Evolutionary conservation across 2,797 vertebrate species (phyloP).

Genomic region (Etheostoma perlongum): DNA sequence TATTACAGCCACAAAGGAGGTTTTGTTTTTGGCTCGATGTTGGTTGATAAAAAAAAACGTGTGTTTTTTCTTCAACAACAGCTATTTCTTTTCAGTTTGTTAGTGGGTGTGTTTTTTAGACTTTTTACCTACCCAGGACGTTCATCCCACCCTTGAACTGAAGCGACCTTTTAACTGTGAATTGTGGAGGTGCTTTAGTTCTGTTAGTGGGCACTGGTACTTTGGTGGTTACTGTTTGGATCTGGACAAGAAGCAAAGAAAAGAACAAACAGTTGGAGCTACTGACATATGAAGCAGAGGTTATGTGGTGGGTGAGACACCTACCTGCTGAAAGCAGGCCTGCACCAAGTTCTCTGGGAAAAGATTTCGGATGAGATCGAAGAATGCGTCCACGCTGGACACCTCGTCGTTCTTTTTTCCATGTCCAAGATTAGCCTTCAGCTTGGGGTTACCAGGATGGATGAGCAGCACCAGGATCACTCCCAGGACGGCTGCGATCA

Average conservation of each 20-base stretch:
- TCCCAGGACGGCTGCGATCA: conserved; percentile 94
- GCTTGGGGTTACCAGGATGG: conserved; percentile 96
- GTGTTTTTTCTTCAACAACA: background rate
- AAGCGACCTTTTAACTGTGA: conserved; percentile 92
- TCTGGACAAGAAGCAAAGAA: conserved; percentile 79
- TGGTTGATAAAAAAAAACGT: background rate
- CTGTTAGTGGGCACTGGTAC: conserved; percentile 89
- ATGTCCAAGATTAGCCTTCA: conserved; percentile 93
- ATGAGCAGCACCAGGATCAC: conserved; percentile 95
- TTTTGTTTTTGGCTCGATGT: background rate
- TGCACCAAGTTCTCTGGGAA: conserved; percentile 98
- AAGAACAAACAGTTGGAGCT: conserved; percentile 23
- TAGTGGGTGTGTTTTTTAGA: conserved; percentile 24
- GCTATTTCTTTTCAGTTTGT: conserved; percentile 9
- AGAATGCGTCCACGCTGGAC: conserved; percentile 95
- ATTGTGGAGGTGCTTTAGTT: conserved; percentile 85
- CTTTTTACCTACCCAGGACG: conserved; percentile 89
- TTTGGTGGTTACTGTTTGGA: conserved; percentile 94
- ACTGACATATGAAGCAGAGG: conserved; percentile 32
- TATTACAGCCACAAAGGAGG: background rate
- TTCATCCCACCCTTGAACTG: conserved; percentile 99
- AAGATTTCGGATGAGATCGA: conserved; percentile 97
- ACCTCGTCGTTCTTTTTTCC: conserved; percentile 97
- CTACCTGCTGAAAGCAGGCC: conserved; percentile 98
- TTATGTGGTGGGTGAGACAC: conserved; percentile 24